Evolutionary conservation across 2,888 invertebrate genomes (phyloP), one percentile per base, ranked within the genome.

Genomic region (Chelonus formosanus): DNA sequence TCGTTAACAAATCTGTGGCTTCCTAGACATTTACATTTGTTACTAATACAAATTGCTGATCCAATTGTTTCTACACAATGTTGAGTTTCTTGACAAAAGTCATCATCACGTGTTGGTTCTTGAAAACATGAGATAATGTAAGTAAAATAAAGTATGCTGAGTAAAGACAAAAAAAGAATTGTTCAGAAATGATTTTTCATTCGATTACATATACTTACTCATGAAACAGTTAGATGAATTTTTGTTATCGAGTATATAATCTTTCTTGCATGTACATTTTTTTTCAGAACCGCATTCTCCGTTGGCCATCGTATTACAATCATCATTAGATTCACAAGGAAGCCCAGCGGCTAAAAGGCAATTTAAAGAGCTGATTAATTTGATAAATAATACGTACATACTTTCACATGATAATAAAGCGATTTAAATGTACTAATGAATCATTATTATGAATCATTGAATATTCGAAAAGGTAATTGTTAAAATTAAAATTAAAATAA

Each of bases 161-260:
- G 35, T 40, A 55, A 8, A 20, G 32, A 4, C 7, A 8, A 34
- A 0, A 32, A 32, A n/a, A 53, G 20, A 20, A 20, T 1, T 20
- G 20, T 20, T 2, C 20, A 20, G 20, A 2, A 20, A 20, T 20
- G 20, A 20, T 20, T 20, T 20, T 20, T 20, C 20, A 20, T 20
- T 20, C 2, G 20, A 20, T 20, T 20, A 20, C 20, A 10, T 36
- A 32, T 20, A 71, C 76, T 76, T 52, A 79, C 79, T 74, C 1
- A 47, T 53, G 20, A 79, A 70, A 47, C 79, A 79, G 43, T 76
- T 78, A 0, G 79, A 79, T 0, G 79, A 75, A 67, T 79, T 79
- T 3, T 66, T 71, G 2, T 68, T 73, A 43, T 79, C 79, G 34
- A 77, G 59, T 50, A 74, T 69, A 31, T 71, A 79, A 3, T 67